Evolutionary conservation across 2,113 vertebrate species (phyloP).

Genomic region (Egretta garzetta): DNA sequence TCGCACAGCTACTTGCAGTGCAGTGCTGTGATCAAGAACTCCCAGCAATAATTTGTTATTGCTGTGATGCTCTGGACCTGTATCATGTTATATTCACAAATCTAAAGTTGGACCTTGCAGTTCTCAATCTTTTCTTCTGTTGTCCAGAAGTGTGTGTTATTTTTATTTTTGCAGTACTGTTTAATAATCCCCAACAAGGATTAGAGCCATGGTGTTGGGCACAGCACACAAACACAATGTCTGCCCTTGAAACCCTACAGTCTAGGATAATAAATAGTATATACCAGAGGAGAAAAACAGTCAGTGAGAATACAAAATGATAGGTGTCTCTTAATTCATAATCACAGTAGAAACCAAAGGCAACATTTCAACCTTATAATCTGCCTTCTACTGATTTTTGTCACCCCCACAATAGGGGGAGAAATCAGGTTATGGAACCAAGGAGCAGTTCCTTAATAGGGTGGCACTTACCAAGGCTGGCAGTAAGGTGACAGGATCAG

Average conservation of each 20-base stretch:
- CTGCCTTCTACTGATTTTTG: neutral
- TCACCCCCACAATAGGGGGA: accelerated
- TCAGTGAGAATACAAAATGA: neutral
- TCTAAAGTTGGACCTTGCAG: neutral
- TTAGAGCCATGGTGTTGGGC: neutral
- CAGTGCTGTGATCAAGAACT: neutral
- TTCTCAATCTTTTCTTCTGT: neutral
- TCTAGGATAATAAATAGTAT: neutral
- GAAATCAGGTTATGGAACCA: neutral
- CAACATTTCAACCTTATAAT: neutral
- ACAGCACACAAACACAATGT: neutral
- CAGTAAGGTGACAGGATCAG: neutral
- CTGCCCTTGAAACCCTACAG: neutral
- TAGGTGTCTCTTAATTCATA: neutral
- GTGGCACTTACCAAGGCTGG: neutral
- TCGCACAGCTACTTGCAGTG: neutral
- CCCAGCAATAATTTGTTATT: neutral
- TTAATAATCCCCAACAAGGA: neutral
- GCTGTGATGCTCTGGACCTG: neutral
- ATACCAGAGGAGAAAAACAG: neutral
- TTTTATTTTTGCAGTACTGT: neutral
- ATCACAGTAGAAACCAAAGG: neutral
- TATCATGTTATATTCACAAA: neutral
- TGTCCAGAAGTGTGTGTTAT: neutral
- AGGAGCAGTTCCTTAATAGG: neutral